Percentiles rank a stretch among this genome's conserved stretches.
phyloP scores from a whole-genome alignment of 2,113 vertebrate genomes.

The Oenanthe melanoleuca region DNA sequence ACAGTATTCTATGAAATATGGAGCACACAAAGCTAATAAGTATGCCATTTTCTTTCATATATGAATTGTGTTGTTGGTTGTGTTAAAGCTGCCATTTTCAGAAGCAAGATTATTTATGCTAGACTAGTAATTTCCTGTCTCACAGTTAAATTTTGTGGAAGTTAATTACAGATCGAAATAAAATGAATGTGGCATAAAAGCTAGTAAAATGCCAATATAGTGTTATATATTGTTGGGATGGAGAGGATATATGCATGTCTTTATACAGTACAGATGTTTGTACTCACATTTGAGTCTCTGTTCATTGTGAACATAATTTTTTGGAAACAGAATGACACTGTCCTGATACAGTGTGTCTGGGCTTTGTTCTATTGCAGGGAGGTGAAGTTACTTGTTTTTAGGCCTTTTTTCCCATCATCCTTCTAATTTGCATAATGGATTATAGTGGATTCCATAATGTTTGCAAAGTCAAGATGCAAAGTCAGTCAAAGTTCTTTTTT shows the following conservation, averaged over 20 bases:
- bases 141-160: slow-evolving; percentile 77
- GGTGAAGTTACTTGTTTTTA: neutral
- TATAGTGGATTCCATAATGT: neutral
- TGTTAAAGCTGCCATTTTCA: slow-evolving; percentile 71
- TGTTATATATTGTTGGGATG: neutral
- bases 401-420: neutral
- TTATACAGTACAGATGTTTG: neutral
- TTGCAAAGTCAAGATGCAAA: neutral
- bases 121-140: slow-evolving; percentile 71
- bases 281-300: neutral
- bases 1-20: slow-evolving; percentile 75
- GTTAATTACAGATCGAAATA: slow-evolving; percentile 78
- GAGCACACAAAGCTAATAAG: slow-evolving; percentile 73
- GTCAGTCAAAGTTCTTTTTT: neutral
- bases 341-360: neutral
- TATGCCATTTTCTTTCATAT: slow-evolving; percentile 71
- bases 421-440: neutral
- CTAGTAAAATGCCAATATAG: slow-evolving; percentile 51
- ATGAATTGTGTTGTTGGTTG: slow-evolving; percentile 68
- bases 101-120: slow-evolving; percentile 73
- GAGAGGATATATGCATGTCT: neutral
- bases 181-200: slow-evolving; percentile 66
- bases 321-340: neutral
- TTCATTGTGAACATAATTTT: neutral
- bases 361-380: neutral